Percentiles rank a stretch among this genome's conserved stretches.
Conservation (phyloP, 1,140 invertebrate species). For the Danaus plexippus region DNA sequence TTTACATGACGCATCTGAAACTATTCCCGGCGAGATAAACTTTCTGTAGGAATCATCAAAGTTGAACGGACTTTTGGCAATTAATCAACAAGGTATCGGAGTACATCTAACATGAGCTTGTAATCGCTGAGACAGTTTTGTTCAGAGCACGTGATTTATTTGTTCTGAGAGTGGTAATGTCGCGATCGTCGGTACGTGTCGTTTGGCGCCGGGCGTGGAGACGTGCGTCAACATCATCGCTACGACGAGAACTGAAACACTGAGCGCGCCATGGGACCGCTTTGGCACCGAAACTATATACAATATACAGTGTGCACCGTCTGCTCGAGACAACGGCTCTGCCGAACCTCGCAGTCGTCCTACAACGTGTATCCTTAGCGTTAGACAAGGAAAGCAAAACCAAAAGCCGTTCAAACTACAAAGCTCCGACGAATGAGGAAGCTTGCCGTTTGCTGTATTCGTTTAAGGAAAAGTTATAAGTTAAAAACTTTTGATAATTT, state of each 20-base stretch:
- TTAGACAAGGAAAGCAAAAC: slow-evolving; percentile 41
- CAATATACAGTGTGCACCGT: slow-evolving; percentile 24
- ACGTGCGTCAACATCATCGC: slow-evolving; percentile 57
- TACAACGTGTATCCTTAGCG: slow-evolving; percentile 24
- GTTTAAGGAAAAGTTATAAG: slow-evolving; percentile 63
- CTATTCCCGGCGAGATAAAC: slow-evolving; percentile 48
- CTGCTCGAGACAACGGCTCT: slow-evolving; percentile 35
- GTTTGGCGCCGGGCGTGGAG: slow-evolving; percentile 26
- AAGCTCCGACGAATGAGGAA: slow-evolving; percentile 32
- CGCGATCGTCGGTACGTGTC: slow-evolving; percentile 47
- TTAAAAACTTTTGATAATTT: slow-evolving; percentile 70
- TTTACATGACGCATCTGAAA: slow-evolving; percentile 62
- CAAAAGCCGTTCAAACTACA: slow-evolving; percentile 24
- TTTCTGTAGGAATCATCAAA: slow-evolving; percentile 44
- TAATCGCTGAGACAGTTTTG: slow-evolving; percentile 54
- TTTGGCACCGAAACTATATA: slow-evolving; percentile 33
- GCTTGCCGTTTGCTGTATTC: slow-evolving; percentile 35
- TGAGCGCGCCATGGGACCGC: slow-evolving; percentile 33
- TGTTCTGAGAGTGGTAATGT: slow-evolving; percentile 42
- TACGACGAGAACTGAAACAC: slow-evolving; percentile 50
- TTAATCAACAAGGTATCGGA: slow-evolving; percentile 50
- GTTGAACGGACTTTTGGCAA: slow-evolving; percentile 48
- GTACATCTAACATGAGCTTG: slow-evolving; percentile 59
- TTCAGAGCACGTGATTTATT: slow-evolving; percentile 56
- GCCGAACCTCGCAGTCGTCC: slow-evolving; percentile 33